Base-by-base conservation (phyloP, 2,888 invertebrate genomes). In the Mantis religiosa region DNA sequence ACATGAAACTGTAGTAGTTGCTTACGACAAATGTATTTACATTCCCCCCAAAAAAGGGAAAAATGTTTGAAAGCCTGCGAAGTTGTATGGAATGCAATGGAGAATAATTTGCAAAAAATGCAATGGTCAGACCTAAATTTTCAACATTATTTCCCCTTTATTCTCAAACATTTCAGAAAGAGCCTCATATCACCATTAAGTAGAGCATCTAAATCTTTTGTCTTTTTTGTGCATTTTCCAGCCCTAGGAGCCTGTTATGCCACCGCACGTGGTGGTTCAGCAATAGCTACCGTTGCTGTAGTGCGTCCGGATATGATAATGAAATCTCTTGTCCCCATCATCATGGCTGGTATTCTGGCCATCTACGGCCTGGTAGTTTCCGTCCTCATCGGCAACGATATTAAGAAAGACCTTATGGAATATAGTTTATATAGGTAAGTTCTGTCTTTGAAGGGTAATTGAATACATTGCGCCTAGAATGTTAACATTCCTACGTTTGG, bases 271-370 rank as follows among this genome's bases (percentile, higher is more conserved):
- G 95, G 95, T n/a, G 95, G 95, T 83, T 95, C 95, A 71, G 95
- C 95, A 90, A 96, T 96, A 91, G 95, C 95, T 25, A 95, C 95
- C 89, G 95, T 95, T 95, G 94, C 95, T 28, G 95, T 95, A 87
- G 95, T 95, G 94, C 92, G 95, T 91, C 95, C 95, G 71, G 95
- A 96, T 91, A 93, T 95, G 91, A 95, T 96, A 92, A 96, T 96
- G 95, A 95, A 95, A 92, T 95, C 95, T 91, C 94, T 96, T 92
- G 95, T 95, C 92, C 95, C 95, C 88, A 95, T 95, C 85, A 93
- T 94, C 91, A 94, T 94, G 94, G 94, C 94, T 89, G 95, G 95
- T 94, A 95, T 95, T 92, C 93, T 95, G 90, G 95, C 95, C 91
- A 95, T 95, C 92, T 95, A 95, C 92, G 95, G 95, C 85, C 93